phyloP scores from a whole-genome alignment of 2,797 vertebrate species.

The Emydoidea blandingii region DNA sequence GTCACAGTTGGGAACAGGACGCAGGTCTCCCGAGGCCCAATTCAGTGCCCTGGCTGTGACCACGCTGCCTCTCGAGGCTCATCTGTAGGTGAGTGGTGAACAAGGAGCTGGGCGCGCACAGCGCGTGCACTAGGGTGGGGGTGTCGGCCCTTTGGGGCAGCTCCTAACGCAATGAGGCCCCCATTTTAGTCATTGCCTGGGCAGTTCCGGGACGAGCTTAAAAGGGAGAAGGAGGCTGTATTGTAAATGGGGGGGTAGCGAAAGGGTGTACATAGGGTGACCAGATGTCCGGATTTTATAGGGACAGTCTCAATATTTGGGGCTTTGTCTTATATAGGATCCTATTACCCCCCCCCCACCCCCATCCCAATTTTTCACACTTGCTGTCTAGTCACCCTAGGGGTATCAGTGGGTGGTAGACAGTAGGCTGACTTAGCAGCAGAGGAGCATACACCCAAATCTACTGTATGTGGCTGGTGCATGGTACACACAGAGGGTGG shows the following conservation, averaged over 20 bases:
- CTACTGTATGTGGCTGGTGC: no score
- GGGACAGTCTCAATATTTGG: no score
- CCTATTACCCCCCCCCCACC: no score
- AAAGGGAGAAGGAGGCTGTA: background rate
- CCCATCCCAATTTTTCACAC: no score
- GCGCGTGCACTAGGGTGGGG: background rate
- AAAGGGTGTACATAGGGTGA: background rate
- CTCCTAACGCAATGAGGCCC: background rate
- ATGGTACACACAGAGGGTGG: background rate
- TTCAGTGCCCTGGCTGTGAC: background rate
- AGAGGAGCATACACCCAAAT: background rate
- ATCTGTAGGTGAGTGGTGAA: background rate
- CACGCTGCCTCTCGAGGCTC: background rate
- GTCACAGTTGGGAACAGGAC: background rate
- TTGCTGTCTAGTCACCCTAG: background rate
- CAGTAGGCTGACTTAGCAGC: background rate
- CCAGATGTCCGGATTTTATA: no score
- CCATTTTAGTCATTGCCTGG: background rate
- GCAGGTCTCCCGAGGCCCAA: no score
- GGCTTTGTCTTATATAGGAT: no score
- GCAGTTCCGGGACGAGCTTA: background rate
- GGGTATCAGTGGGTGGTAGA: background rate
- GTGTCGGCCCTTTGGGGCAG: background rate
- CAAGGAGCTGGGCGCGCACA: background rate
- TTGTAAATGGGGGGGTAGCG: background rate